Base-by-base conservation (phyloP, 1,140 invertebrate genomes). In the Drosophila nikananu region DNA sequence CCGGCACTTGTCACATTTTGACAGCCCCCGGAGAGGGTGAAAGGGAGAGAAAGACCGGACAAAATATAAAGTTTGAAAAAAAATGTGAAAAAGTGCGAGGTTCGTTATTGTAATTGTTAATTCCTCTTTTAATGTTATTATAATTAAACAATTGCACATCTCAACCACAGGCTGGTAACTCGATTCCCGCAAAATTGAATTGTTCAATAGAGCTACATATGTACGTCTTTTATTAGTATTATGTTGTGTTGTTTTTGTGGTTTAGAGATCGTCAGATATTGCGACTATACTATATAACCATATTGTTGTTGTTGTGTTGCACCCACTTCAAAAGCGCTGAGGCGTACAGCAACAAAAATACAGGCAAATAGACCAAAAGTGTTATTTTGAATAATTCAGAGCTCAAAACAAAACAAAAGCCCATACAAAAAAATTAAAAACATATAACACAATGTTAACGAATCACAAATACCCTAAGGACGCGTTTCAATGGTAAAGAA, bases 381-480 rank as follows among this genome's bases (percentile, higher is more conserved):
- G 77, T 89, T 89, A 89, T 89, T 84, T 89, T 87, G 84, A 87
- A 87, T 87, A 89, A 87, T 87, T 89, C 84, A 84, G 87, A 89
- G 65, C 68, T 71, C 72, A 77, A 83, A 89, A 86, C 65, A 81
- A 82, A 86, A 81, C 42, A 77, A 77, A 71, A 61, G 2, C 27
- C 25, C 7, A 10, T 65, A 48, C 30, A 57, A 74, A 65, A 60
- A 21, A 30, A 62, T 21, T 48, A 48, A 67, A 49, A 74, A 4
- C 32, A 35, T 1, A 35, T 35, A n/a, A n/a, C n/a, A n/a, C n/a
- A n/a, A 3, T 10, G 32, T 32, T 10, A 55, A 13, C 75, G 79
- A 79, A 64, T 49, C 25, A 30, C 17, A 61, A 68, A 84, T 78
- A 67, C 58, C 30, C 70, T 68, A 12, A 21, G 6, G 0, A 17